Conservation (phyloP, 1,140 invertebrate species). For the Lepidurus packardi region DNA sequence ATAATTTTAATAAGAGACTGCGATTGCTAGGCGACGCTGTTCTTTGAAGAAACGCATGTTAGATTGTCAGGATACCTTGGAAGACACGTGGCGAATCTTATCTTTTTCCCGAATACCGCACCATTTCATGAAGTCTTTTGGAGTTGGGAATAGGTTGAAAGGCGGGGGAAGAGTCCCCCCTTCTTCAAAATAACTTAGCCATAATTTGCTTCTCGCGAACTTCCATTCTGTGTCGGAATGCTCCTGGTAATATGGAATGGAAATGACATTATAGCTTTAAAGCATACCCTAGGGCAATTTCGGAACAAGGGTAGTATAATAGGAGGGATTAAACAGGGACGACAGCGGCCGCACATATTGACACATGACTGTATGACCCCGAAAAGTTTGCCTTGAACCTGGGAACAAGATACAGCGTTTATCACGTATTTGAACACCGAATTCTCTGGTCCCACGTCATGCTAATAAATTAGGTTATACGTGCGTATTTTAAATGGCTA, state of each 20-base stretch:
- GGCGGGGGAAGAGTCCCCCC: conserved; percentile 73
- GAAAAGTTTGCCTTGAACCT: too few relatives aligned
- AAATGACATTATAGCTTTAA: not conserved
- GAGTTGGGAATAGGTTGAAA: conserved; percentile 74
- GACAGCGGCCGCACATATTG: not conserved
- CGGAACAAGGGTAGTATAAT: not conserved
- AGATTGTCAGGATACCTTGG: conserved; percentile 34
- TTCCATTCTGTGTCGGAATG: conserved; percentile 86
- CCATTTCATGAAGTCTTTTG: conserved; percentile 60
- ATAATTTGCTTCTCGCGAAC: conserved; percentile 77
- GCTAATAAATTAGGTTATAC: too few relatives aligned
- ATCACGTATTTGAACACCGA: too few relatives aligned
- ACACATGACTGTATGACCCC: not conserved
- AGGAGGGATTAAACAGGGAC: not conserved
- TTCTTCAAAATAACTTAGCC: conserved; percentile 88
- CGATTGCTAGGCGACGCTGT: not conserved
- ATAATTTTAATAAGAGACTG: not conserved
- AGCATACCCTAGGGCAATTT: not conserved
- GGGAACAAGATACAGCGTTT: too few relatives aligned
- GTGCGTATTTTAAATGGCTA: too few relatives aligned
- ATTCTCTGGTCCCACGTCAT: too few relatives aligned
- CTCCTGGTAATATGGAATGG: conserved; percentile 51
- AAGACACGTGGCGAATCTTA: conserved; percentile 39
- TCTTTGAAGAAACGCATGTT: conserved; percentile 17
- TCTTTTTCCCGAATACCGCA: conserved; percentile 44